These are phyloP conservation scores for Clamator glandarius DNA, from an alignment of 2,797 vertebrate species.

Conservation along the genomic window DNA sequence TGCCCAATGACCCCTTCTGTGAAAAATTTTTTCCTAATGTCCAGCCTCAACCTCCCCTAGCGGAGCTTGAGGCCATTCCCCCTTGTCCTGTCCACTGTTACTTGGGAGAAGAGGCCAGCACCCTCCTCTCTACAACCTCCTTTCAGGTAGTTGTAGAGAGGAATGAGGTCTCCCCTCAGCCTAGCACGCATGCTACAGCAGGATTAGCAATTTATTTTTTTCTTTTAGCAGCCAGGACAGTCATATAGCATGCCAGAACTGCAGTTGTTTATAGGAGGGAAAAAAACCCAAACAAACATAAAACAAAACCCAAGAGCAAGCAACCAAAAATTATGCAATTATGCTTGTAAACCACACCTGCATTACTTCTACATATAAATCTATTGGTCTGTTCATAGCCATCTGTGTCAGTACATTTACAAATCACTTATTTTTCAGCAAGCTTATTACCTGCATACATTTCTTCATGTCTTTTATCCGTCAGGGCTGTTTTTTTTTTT, in stretches of 20 bases:
- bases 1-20: too few species aligned
- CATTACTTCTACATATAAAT: background rate
- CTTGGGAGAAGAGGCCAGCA: too few species aligned
- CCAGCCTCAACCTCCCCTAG: too few species aligned
- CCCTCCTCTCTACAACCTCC: too few species aligned
- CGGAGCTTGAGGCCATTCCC: too few species aligned
- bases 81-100: too few species aligned
- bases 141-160: too few species aligned
- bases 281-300: too few species aligned
- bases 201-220: background rate
- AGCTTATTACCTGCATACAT: background rate
- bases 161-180: too few species aligned
- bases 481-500: background rate
- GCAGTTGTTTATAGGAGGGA: background rate
- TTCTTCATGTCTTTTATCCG: background rate
- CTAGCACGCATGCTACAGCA: background rate
- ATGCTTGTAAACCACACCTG: background rate
- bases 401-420: background rate
- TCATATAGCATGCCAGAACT: background rate
- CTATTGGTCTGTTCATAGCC: background rate
- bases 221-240: background rate
- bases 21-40: too few species aligned
- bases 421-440: background rate
- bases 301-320: too few species aligned
- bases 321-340: background rate